These are phyloP conservation scores for Phenganax subtilis DNA, from an alignment of 92 coral and sea anemone species.

Conservation along the genomic window DNA sequence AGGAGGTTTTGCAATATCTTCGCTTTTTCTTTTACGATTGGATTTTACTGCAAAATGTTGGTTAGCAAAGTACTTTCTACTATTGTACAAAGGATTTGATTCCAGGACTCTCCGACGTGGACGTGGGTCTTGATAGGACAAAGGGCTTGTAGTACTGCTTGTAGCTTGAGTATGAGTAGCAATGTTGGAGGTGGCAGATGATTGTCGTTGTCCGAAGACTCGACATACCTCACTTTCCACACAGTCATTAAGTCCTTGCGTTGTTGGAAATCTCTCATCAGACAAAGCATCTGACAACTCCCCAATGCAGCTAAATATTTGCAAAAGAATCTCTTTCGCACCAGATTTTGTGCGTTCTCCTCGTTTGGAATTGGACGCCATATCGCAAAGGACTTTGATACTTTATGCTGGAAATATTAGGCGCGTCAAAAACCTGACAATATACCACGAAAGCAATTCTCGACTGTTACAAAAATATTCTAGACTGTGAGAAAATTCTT, in stretches of 20 bases:
- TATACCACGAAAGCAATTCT: neutral
- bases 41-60: neutral
- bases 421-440: neutral
- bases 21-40: conserved; percentile 24
- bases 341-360: neutral
- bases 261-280: neutral
- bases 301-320: conserved; percentile 1
- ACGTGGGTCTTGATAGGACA: neutral
- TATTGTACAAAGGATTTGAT: neutral
- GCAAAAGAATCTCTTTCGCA: neutral
- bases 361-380: neutral
- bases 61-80: neutral
- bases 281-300: neutral
- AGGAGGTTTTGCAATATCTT: conserved; percentile 22
- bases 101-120: neutral
- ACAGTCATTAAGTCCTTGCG: neutral
- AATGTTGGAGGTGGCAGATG: neutral
- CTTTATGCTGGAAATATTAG: neutral
- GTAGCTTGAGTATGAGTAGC: neutral
- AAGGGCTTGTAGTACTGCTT: too few species aligned
- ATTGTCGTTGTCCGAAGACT: neutral
- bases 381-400: neutral
- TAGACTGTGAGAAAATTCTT: conserved; percentile 4
- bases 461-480: neutral
- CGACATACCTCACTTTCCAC: neutral